A percentile compares a stretch with the other conserved stretches of the same genome.
phyloP scores from a whole-genome alignment of 2,113 vertebrate genomes.

The Cathartes aura region DNA sequence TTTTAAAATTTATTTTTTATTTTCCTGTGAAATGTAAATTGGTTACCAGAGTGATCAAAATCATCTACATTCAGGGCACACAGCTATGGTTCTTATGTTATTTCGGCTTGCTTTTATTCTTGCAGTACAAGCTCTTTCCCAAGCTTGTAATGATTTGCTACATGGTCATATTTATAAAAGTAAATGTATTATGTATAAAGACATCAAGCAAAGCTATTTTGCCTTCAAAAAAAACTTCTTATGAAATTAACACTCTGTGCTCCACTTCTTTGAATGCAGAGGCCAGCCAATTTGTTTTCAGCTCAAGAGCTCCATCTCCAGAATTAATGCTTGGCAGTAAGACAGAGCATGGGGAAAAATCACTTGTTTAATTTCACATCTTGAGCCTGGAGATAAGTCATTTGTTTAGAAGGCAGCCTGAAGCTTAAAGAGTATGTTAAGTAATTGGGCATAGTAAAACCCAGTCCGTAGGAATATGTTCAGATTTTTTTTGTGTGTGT shows the following conservation, averaged over 20 bases:
- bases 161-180: background rate
- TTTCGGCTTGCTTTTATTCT: background rate
- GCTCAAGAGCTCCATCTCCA: background rate
- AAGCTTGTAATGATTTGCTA: background rate
- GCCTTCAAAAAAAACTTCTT: background rate
- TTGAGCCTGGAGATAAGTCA: background rate
- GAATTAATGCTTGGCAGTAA: background rate
- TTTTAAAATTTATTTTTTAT: background rate
- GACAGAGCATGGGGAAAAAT: background rate
- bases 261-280: background rate
- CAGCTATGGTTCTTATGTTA: background rate
- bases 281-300: background rate
- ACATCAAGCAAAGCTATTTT: background rate
- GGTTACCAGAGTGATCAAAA: accelerated
- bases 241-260: background rate
- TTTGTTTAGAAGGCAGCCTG: background rate
- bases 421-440: background rate
- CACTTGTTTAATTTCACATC: background rate
- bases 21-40: background rate
- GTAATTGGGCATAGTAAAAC: background rate
- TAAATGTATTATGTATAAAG: background rate
- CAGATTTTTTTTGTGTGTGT: background rate
- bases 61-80: too few species aligned
- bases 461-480: accelerated
- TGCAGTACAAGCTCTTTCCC: background rate